Evolutionary conservation across 2,797 vertebrate genomes (phyloP).

Genomic region (Anomalospiza imberbis): DNA sequence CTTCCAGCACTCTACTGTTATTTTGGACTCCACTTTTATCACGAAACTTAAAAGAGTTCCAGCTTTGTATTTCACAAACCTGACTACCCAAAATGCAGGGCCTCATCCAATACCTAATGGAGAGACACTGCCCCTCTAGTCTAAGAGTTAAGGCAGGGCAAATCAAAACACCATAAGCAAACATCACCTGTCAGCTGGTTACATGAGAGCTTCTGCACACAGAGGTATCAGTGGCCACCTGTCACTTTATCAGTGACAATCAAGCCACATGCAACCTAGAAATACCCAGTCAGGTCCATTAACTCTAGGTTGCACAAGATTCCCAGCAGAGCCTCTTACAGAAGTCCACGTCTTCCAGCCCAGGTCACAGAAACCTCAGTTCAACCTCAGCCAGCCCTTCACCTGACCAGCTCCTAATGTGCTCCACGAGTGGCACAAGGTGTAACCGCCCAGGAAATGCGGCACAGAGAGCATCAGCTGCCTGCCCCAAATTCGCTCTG

Average conservation of each 20-base stretch:
- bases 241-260: neutral
- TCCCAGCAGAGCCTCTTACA: neutral
- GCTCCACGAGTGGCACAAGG: neutral
- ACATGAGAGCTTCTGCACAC: neutral
- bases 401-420: neutral
- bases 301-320: fast-evolving
- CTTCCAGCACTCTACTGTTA: neutral
- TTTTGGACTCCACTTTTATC: neutral
- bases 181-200: no score
- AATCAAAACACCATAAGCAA: neutral
- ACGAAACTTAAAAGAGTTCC: neutral
- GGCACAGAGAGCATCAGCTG: fast-evolving
- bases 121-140: neutral
- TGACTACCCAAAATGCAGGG: neutral
- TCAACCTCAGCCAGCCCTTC: neutral
- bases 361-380: neutral
- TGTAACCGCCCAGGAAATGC: neutral
- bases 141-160: neutral
- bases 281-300: neutral
- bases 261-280: fast-evolving
- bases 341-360: neutral
- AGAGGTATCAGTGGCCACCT: neutral
- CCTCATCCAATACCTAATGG: neutral
- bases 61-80: neutral
- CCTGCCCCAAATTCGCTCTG: neutral